Evolutionary conservation across 2,888 invertebrate genomes (phyloP), one percentile per base, ranked within the genome.

Genomic region (Alentia gelatinosa): DNA sequence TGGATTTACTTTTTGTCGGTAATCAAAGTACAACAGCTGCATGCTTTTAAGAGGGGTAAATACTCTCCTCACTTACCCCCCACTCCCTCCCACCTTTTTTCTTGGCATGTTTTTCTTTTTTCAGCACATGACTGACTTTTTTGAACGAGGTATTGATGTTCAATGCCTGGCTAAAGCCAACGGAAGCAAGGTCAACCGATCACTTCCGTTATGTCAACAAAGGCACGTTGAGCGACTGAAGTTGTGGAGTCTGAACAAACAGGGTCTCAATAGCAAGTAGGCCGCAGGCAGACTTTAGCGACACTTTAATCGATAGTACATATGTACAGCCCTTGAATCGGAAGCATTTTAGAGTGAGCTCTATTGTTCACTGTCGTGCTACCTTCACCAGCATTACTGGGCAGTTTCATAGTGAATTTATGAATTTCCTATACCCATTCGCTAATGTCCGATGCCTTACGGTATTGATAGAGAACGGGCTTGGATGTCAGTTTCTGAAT

Each of bases 11-110:
- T 79, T 79, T 79, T 79, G 4, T 39, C 79, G 79, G 79, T 79
- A 79, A 79, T 79, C 79, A 79, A 79, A 35, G 79, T 79, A 79
- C 26, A 79, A 79, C 79, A 79, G 79, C 79, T 79, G 79, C 19
- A 12, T 39, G 19, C 79, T 35, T 35, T 68, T 68, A 30, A n/a
- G n/a, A 30, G n/a, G 68, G 30, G 7, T 33, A 26, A 74, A 74
- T 33, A 74, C 15, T 33, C 74, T 15, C 74, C 33, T 26, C 74
- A 4, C 74, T 15, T 33, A 15, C 12, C 26, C 74, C 33, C 7
- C 74, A 33, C 74, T 63, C 63, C n/a, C 63, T 63, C 63, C n/a
- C 63, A 63, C n/a, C 26, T 33, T 74, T 19, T 19, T 12, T 12
- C 9, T 47, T 19, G 19, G 19, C 47, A 74, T 33, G 30, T 15